Conservation (phyloP, 2,888 invertebrate genomes). For the Xestia rhomboidea region DNA sequence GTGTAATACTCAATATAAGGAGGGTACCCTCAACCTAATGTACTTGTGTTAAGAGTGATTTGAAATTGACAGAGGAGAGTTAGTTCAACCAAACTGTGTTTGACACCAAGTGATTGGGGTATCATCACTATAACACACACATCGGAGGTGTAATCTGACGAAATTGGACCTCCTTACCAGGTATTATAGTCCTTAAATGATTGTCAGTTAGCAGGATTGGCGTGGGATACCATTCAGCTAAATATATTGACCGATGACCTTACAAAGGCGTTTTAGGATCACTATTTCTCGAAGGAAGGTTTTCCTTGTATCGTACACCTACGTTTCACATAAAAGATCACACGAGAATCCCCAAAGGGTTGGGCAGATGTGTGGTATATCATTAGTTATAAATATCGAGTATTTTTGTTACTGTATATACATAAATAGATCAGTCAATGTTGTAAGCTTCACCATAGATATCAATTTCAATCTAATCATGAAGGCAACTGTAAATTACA, state of each 20-base stretch:
- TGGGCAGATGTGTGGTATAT: neutral
- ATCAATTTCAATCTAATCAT: neutral
- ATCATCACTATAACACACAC: neutral
- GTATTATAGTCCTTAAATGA: neutral
- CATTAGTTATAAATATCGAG: neutral
- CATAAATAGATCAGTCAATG: neutral
- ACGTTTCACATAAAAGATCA: neutral
- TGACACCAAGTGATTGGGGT: constrained; percentile 52
- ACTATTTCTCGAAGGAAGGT: neutral
- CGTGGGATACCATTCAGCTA: constrained; percentile 4
- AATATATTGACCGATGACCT: constrained; percentile 1
- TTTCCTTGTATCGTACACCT: neutral
- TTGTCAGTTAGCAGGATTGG: neutral
- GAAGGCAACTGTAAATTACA: neutral
- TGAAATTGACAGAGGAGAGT: constrained; percentile 41
- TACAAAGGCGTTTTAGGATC: neutral
- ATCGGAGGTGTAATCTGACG: neutral
- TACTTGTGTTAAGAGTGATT: constrained; percentile 21
- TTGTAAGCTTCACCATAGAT: neutral
- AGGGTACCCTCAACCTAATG: constrained; percentile 12
- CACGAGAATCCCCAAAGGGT: neutral
- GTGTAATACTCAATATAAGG: neutral
- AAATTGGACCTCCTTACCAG: neutral
- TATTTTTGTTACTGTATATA: neutral
- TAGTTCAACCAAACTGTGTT: constrained; percentile 41